Base-by-base conservation (phyloP, 2,888 invertebrate genomes). In the Phragmatobia fuliginosa region DNA sequence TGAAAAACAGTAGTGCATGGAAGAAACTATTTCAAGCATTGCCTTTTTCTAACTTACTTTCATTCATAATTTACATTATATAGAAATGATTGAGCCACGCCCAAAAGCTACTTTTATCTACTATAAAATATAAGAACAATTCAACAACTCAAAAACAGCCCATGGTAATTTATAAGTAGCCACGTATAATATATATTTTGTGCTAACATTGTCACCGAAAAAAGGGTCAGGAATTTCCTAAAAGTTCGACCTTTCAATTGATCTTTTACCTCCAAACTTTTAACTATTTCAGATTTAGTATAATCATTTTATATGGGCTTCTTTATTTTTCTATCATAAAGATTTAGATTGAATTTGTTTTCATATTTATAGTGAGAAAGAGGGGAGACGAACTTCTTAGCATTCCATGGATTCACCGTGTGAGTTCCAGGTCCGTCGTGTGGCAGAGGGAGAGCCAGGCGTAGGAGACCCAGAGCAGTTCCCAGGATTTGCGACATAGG, bases 221-320 rank as follows among this genome's bases (percentile, higher is more conserved):
- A 49, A 41, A 62, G 41, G 62, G 62, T 62, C 56, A 58, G 56
- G 16, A 28, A 56, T 56, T 56, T 16, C 25, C 28, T 56, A 56
- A 56, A 62, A 41, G 62, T 62, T 62, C 31, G 41, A 41, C 62
- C 28, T 62, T 62, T 31, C 21, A 41, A 41, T 62, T 62, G 41
- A 62, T 62, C 62, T 62, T 62, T 62, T 41, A 18, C 31, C 18
- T 8, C 8, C n/a, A 31, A 62, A 41, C 31, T 28, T 31, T 31
- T 38, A 10, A n/a, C 33, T 21, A 41, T 62, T 62, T 41, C 16
- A 28, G 28, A 62, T 62, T 62, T 52, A 49, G 25, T 33, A 21
- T 18, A 61, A 31, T 25, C 33, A 61, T 56, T 14, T 28, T 56
- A 56, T 56, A 56, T 56, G 16, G 38, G 28, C 28, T 4, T 38